Evolutionary conservation across 2,113 vertebrate species (phyloP).

Genomic region (Odobenus rosmarus): DNA sequence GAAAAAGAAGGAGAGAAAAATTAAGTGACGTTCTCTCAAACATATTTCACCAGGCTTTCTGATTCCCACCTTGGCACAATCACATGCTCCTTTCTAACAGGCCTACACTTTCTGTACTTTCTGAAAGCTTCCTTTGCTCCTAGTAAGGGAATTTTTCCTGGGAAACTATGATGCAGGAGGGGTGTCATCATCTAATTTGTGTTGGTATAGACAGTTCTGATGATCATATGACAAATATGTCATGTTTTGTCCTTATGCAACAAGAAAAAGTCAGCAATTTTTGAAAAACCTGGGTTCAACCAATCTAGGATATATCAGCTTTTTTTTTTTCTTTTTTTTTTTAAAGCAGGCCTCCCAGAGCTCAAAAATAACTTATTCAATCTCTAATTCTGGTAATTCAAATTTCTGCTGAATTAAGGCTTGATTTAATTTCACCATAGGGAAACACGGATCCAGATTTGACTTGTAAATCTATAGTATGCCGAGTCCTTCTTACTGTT

Average conservation of each 20-base stretch:
- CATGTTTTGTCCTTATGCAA: neutral
- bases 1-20: neutral
- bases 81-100: rapidly evolving
- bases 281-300: neutral
- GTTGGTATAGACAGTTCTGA: neutral
- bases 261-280: neutral
- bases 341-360: neutral
- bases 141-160: neutral
- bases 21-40: neutral
- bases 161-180: neutral
- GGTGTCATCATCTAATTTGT: neutral
- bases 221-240: neutral
- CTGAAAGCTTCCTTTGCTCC: neutral
- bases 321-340: neutral
- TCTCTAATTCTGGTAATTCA: conserved; percentile 39
- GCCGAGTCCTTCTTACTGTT: conserved; percentile 17
- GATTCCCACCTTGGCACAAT: rapidly evolving
- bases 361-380: neutral
- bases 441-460: neutral
- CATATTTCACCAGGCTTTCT: neutral
- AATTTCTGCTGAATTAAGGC: conserved; percentile 58
- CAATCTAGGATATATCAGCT: neutral
- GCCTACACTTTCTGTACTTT: too few species aligned
- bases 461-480: conserved; percentile 33
- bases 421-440: conserved; percentile 56